phyloP scores from a whole-genome alignment of 1,140 invertebrate genomes.

The Aphelinus atriplicis region DNA sequence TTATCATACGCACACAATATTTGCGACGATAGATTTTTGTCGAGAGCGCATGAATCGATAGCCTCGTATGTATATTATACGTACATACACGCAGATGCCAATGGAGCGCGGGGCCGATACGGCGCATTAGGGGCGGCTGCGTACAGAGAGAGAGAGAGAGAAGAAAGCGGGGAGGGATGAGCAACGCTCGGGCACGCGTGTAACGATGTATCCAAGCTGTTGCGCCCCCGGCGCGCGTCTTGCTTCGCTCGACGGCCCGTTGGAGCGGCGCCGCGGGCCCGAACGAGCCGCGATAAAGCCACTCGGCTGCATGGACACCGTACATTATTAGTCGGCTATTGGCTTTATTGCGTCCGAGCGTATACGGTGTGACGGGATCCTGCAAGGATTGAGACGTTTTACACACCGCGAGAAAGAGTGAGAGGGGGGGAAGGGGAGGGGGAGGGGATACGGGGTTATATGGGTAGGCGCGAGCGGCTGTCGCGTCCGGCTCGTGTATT shows the following conservation, averaged over 20 bases:
- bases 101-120: slow-evolving; percentile 28
- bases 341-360: slow-evolving; percentile 36
- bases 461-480: no score
- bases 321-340: slow-evolving; percentile 54
- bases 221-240: slow-evolving; percentile 63
- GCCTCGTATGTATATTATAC: no score
- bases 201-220: slow-evolving; percentile 66
- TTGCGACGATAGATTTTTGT: no score
- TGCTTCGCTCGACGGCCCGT: slow-evolving; percentile 54
- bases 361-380: background rate
- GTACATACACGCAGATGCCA: slow-evolving; percentile 18
- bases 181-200: slow-evolving; percentile 56
- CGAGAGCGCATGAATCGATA: no score
- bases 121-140: slow-evolving; percentile 30
- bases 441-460: no score
- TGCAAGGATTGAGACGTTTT: slow-evolving; percentile 38
- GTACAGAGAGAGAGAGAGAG: no score
- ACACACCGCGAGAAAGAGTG: background rate
- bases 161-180: slow-evolving; percentile 18
- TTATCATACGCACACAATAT: no score
- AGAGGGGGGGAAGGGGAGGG: background rate
- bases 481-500: no score
- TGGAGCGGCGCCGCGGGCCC: slow-evolving; percentile 56
- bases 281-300: slow-evolving; percentile 10
- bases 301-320: slow-evolving; percentile 59